phyloP scores from a whole-genome alignment of 2,888 invertebrate genomes.

The Trachelus stipa region DNA sequence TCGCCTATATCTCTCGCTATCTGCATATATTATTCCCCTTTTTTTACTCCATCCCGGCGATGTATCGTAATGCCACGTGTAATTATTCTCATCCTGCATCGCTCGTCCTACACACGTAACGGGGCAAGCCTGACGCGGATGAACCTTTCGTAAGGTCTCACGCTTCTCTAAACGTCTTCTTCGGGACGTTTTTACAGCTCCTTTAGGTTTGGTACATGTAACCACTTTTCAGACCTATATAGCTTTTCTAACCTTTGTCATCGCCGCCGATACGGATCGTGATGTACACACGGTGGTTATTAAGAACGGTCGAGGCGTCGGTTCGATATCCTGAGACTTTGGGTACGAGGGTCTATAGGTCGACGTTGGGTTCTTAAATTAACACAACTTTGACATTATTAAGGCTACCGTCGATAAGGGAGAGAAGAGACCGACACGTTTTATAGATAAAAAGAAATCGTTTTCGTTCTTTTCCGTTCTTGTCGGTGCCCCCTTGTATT shows the following conservation, averaged over 20 bases:
- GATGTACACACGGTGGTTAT: background rate
- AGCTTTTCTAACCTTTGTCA: background rate
- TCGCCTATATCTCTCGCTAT: constrained; percentile 50
- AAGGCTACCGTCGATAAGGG: background rate
- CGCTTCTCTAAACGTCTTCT: constrained; percentile 8
- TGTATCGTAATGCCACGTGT: constrained; percentile 39
- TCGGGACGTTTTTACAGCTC: background rate
- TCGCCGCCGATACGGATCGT: background rate
- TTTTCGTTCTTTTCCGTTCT: background rate
- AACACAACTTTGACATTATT: background rate
- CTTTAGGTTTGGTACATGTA: background rate
- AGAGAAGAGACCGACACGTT: background rate
- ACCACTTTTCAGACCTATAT: background rate
- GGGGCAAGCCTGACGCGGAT: background rate
- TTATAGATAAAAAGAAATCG: background rate
- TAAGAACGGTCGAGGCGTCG: background rate
- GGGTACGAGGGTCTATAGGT: background rate
- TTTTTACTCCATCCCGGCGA: constrained; percentile 9
- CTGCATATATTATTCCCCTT: constrained; percentile 50
- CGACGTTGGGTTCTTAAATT: background rate
- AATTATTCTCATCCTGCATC: constrained; percentile 46
- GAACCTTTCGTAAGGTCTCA: constrained; percentile 16
- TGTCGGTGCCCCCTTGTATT: background rate
- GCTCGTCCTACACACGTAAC: background rate
- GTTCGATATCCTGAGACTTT: background rate